Base-by-base conservation (phyloP, 2,888 invertebrate genomes). In the Dione juno region DNA sequence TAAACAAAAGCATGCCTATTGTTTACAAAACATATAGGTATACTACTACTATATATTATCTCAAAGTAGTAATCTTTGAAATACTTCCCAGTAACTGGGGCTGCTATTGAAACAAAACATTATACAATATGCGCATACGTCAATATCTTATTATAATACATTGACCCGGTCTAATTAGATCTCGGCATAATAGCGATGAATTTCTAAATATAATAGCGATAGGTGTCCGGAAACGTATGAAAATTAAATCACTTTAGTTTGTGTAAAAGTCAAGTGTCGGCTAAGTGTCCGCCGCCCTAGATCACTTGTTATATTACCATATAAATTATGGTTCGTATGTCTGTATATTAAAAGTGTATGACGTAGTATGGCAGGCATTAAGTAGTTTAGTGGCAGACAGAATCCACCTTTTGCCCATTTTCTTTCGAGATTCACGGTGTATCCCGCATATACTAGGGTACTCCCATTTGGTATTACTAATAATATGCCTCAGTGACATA, bases 251-350 rank as follows among this genome's bases (percentile, higher is more conserved):
- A 40, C 40, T 40, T 57, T 57, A 40, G 16, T 40, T 37, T 19
- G 16, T 57, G 37, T 16, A 16, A 57, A n/a, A n/a, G 63, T 37
- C 45, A 64, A 64, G 64, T 64, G 50, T 64, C 37, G 13, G 64
- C 16, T 37, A 64, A 64, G 64, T 64, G 14, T 37, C 50, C 14
- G 64, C 48, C 48, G 64, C 19, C 40, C 64, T 37, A 64, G 40
- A 64, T 64, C 43, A 61, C 43, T 57, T 37, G 14, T 14, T 59
- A 5, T 59, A 59, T 45, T 43, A 14, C 43, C 43, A 28, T 28
- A n/a, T 21, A 21, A 40, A 21, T 41, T 61, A n/a, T n/a, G n/a
- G n/a, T 57, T 11, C 37, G 16, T 57, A 16, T 16, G 16, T 16
- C 35, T 37, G 3, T n/a, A n/a, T n/a, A n/a, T n/a, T n/a, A 1